phyloP scores from a whole-genome alignment of 2,797 vertebrate genomes.

The Xiphorhynchus erythropygius region DNA sequence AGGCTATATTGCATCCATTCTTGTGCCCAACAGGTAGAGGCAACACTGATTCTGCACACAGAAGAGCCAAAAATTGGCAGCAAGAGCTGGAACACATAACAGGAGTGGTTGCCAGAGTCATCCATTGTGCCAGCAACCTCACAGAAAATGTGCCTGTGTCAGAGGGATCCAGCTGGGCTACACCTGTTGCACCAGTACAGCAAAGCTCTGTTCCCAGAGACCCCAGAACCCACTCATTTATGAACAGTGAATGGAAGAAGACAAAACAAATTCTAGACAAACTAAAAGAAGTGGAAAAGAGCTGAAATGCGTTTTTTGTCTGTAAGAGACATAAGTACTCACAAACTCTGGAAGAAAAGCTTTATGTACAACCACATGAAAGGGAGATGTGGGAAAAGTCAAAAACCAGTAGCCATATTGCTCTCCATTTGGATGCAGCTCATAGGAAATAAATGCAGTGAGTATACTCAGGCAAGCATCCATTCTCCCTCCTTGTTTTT shows the following conservation, averaged over 20 bases:
- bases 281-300: background rate
- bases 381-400: background rate
- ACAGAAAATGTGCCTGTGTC: background rate
- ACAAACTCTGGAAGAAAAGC: background rate
- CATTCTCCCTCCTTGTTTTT: background rate
- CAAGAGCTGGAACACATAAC: background rate
- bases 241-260: background rate
- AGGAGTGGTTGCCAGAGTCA: background rate
- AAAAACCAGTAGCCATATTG: background rate
- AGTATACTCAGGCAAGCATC: background rate
- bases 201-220: background rate
- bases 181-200: background rate
- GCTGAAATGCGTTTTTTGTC: background rate
- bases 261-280: background rate
- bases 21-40: background rate
- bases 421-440: background rate
- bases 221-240: background rate
- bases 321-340: background rate
- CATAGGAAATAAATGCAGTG: background rate
- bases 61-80: background rate
- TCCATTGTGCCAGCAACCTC: background rate
- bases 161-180: background rate
- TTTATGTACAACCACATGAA: background rate
- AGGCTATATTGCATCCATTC: background rate
- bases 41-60: background rate